Base-by-base conservation (phyloP, 2,888 invertebrate species). In the Piscicola geometra region DNA sequence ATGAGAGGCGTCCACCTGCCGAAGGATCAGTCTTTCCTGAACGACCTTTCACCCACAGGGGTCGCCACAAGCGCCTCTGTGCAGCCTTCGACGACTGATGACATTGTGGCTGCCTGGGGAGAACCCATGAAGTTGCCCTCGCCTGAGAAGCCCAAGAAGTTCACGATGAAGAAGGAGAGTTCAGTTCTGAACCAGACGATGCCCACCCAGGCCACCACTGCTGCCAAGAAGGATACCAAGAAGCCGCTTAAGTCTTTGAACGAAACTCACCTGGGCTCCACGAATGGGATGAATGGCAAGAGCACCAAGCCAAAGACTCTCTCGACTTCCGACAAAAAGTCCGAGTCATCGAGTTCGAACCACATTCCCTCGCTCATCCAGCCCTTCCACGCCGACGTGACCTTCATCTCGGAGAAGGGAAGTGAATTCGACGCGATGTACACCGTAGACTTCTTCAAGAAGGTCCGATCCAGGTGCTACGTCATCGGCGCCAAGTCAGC, bases 41-140 rank as follows among this genome's bases (percentile, higher is more conserved):
- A 5, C 21, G 71, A 71, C 32, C 28, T 71, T 41, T 71, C 71
- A 32, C 71, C 71, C 25, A 41, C 15, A 15, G 41, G 15, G 15
- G 70, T 3, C 18, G 70, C 33, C 21, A 32, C 50, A 33, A 21
- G 25, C 1, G 73, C 73, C 41, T 28, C 70, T 12, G 60, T 73
- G 25, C 73, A 73, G 12, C 52, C 73, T 18, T 73, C 73, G 0
- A 60, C 73, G 0, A 32, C 35, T 15, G 73, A 56, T 36, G 73
- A 73, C 60, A n/a, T 73, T n/a, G 41, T 73, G 0, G 64, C 73
- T 5, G 73, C 73, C 60, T 73, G 73, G 73, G 73, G 73, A 25
- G 73, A 73, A 25, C 73, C 73, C 30, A 73, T 73, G 73, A 73
- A 73, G 25, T 64, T 73, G 32, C 73, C 73, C n/a, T 56, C 73